phyloP scores from a whole-genome alignment of 2,888 invertebrate genomes.

The Tromatobia lineatoria region DNA sequence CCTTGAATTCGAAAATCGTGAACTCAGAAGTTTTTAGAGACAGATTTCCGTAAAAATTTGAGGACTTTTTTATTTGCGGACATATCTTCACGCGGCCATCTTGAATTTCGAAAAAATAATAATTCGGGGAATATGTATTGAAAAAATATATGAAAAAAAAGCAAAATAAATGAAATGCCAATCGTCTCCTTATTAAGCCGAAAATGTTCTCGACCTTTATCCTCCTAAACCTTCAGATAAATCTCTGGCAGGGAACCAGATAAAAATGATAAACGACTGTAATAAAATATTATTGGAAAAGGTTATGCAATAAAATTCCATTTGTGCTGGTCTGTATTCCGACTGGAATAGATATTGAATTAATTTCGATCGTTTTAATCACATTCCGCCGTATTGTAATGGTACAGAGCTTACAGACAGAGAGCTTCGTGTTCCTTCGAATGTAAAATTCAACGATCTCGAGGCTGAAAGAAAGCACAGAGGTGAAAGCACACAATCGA shows the following conservation, averaged over 20 bases:
- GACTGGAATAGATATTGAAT: not conserved
- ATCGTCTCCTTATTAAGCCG: not conserved
- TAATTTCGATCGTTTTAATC: constrained; percentile 11
- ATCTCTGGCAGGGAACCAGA: constrained; percentile 2
- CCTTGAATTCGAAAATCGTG: not conserved
- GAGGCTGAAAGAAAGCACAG: constrained; percentile 12
- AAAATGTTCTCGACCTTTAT: not conserved
- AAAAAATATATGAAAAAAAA: not conserved
- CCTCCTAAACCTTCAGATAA: not conserved
- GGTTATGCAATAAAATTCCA: not conserved
- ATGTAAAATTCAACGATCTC: constrained; percentile 16
- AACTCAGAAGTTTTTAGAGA: not conserved
- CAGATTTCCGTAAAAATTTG: not conserved
- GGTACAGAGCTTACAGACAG: not conserved
- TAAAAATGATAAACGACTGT: not conserved
- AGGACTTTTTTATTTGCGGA: too few relatives aligned
- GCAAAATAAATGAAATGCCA: not conserved
- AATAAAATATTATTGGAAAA: constrained; percentile 1
- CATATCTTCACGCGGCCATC: too few relatives aligned
- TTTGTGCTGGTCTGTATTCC: not conserved
- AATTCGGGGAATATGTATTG: not conserved
- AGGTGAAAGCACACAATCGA: constrained; percentile 11
- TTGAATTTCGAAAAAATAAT: too few relatives aligned
- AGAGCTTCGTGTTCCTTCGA: not conserved
- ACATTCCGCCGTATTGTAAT: not conserved